Evolutionary conservation across 2,113 vertebrate genomes (phyloP).

Genomic region (Oreocharis arfaki): DNA sequence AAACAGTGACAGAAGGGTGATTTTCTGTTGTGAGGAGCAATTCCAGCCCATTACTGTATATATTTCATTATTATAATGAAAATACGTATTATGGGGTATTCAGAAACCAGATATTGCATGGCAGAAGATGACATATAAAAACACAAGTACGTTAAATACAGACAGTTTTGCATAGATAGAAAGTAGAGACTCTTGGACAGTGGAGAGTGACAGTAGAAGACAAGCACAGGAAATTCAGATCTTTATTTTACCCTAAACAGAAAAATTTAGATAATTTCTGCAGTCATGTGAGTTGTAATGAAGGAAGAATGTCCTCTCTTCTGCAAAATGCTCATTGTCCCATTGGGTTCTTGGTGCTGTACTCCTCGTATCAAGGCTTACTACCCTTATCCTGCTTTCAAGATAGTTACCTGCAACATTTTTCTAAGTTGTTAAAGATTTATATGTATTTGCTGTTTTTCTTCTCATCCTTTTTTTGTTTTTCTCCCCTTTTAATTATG

Average conservation of each 20-base stretch:
- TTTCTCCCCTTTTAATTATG: not conserved
- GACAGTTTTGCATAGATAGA: not conserved
- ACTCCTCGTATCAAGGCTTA: rapidly evolving
- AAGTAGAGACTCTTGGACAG: not conserved
- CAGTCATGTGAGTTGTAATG: not conserved
- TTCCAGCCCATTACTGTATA: not conserved
- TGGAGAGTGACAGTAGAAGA: not conserved
- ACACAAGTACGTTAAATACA: not conserved
- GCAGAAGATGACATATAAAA: not conserved
- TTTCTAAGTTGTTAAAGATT: not conserved
- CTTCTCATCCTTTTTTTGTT: not conserved
- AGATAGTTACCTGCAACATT: not conserved
- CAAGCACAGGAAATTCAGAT: not conserved
- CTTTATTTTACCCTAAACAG: not conserved
- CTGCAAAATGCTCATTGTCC: not conserved
- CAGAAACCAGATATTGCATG: not conserved
- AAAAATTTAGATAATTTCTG: not conserved
- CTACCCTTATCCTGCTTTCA: not conserved
- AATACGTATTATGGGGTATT: not conserved
- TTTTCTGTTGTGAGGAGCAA: not conserved
- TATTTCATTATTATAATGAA: not conserved
- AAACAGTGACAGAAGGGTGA: not conserved
- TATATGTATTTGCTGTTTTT: not conserved
- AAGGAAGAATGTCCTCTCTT: not conserved
- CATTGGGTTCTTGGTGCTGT: not conserved